Percentiles rank a stretch among this genome's conserved stretches.
phyloP scores from a whole-genome alignment of 2,797 vertebrate species.

The Sylvilagus floridanus region DNA sequence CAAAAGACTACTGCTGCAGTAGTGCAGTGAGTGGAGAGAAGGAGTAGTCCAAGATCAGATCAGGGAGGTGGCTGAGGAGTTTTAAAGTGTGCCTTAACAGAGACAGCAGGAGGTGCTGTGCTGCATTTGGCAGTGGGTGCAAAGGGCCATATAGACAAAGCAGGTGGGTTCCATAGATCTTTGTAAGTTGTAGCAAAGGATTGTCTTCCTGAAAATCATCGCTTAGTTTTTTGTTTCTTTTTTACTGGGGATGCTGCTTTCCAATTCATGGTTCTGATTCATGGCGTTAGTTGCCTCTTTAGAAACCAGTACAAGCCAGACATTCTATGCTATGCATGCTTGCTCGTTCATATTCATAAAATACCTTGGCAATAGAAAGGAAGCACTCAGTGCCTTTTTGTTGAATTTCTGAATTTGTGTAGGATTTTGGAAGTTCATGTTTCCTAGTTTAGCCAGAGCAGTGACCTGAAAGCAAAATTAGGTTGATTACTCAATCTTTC shows the following conservation, averaged over 20 bases:
- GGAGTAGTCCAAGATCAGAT: background rate
- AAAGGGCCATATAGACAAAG: background rate
- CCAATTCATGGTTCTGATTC: background rate
- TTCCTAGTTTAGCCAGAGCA: slow-evolving; percentile 84
- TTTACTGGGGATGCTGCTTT: background rate
- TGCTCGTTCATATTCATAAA: background rate
- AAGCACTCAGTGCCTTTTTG: slow-evolving; percentile 51
- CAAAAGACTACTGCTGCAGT: no score
- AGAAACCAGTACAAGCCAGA: background rate
- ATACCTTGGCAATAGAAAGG: slow-evolving; percentile 31
- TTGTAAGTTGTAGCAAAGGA: background rate
- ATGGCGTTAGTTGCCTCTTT: background rate
- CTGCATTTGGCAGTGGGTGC: background rate
- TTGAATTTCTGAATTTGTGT: slow-evolving; percentile 81
- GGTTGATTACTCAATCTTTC: slow-evolving; percentile 89
- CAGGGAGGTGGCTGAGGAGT: background rate
- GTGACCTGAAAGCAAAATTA: slow-evolving; percentile 86
- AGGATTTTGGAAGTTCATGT: slow-evolving; percentile 83
- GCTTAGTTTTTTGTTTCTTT: slow-evolving; percentile 29
- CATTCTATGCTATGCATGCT: background rate
- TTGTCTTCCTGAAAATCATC: slow-evolving; percentile 10
- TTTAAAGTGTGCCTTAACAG: background rate
- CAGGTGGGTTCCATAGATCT: background rate
- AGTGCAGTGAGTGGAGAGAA: background rate
- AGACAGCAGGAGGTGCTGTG: background rate